Evolutionary conservation across 2,888 invertebrate genomes (phyloP).

Genomic region (Erebia palarica): DNA sequence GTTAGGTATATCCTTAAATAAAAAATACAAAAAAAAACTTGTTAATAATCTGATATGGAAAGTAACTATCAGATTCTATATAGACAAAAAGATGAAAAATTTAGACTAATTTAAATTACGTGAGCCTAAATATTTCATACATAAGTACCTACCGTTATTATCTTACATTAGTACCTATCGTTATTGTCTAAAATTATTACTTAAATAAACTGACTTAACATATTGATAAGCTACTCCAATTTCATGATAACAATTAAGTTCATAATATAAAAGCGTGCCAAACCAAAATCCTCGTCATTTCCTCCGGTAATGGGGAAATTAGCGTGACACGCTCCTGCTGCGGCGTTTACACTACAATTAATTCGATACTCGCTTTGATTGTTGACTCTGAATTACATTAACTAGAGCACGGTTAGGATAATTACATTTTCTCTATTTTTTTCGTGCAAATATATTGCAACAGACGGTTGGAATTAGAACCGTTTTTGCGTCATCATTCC

Average conservation of each 20-base stretch:
- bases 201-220: background rate
- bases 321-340: background rate
- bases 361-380: background rate
- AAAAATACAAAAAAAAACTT: no score
- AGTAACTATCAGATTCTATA: no score
- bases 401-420: no score
- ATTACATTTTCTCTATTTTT: no score
- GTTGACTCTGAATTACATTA: background rate
- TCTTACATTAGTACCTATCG: background rate
- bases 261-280: background rate
- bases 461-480: no score
- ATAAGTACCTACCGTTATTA: background rate
- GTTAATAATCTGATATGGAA: no score
- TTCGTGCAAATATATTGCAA: no score
- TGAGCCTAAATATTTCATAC: no score
- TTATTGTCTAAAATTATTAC: background rate
- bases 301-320: constrained; percentile 26
- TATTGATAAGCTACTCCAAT: background rate
- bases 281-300: constrained; percentile 19
- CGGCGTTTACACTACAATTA: background rate
- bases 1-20: no score
- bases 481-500: no score
- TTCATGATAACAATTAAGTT: background rate
- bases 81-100: no score
- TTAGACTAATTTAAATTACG: no score